Evolutionary conservation across 2,888 invertebrate genomes (phyloP), one percentile per base, ranked within the genome.

Genomic region (Tigriopus californicus): DNA sequence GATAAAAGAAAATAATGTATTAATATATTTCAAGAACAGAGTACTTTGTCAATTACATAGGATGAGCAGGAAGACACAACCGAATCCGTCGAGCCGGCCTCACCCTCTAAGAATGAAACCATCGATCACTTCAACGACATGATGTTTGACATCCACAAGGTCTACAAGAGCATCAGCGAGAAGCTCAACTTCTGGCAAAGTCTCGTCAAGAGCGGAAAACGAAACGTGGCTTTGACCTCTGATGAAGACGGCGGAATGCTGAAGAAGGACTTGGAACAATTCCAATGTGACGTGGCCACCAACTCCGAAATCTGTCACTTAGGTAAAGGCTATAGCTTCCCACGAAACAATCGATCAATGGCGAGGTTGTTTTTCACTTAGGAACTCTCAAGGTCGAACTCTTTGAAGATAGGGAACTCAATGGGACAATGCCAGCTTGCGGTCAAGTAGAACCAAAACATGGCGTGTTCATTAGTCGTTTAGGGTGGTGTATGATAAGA

Each of bases 271-370:
- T 22, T 49, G 20, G 49, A 49, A 11, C 66, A 66, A 60, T 65
- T 67, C 49, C 64, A 65, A 2, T 67, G 67, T 47, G 65, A 66
- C 13, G 61, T 63, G 44, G 63, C 64, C 42, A 65, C 66, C 24
- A 65, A 65, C 55, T 63, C 66, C 13, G 66, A 67, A 48, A 62
- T 67, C 55, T 67, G 67, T 60, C 62, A 62, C 22, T 64, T 33
- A 33, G 33, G 33, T 33, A 33, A 33, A 33, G 8, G 3, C 33
- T 5, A 33, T 33, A 5, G 33, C 3, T 33, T 33, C 33, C 8
- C 33, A 33, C 33, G 33, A 8, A 33, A 5, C 33, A 33, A 33
- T 33, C 33, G 8, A 33, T 33, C 33, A 8, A 33, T 33, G 33
- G 8, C 33, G 8, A 33, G 33, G 33, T 33, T 33, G 33, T 33